Evolutionary conservation across 2,888 invertebrate genomes (phyloP).

Genomic region (Cyaniris semiargus): DNA sequence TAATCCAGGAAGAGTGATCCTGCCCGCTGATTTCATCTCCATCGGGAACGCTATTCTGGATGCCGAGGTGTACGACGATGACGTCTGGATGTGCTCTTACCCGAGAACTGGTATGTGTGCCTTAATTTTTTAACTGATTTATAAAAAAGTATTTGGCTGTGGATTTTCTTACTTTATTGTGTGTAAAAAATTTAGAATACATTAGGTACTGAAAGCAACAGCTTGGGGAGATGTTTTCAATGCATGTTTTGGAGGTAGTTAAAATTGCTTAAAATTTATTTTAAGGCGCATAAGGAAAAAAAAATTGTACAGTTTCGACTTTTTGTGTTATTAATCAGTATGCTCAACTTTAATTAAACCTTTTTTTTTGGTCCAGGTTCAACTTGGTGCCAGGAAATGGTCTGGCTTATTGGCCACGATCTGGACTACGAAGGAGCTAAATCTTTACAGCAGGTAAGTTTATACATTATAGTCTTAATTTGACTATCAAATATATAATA

Average conservation of each 20-base stretch:
- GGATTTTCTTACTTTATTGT: no score
- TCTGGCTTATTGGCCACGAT: conserved; percentile 92
- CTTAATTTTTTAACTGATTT: neutral
- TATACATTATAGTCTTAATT: no score
- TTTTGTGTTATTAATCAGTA: no score
- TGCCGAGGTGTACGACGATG: conserved; percentile 86
- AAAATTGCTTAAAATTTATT: no score
- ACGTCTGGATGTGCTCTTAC: conserved; percentile 93
- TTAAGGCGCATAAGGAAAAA: no score
- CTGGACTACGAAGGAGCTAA: conserved; percentile 88
- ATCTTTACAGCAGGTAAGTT: conserved; percentile 73
- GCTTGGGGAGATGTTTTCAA: no score
- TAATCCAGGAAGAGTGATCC: conserved; percentile 84
- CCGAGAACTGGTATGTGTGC: conserved; percentile 88
- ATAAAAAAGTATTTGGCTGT: neutral
- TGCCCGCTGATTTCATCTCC: conserved; percentile 85
- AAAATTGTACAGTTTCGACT: no score
- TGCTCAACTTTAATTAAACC: neutral
- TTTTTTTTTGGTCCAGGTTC: conserved; percentile 80
- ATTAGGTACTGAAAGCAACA: no score
- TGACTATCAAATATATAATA: no score
- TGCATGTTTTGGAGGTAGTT: no score
- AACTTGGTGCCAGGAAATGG: conserved; percentile 96
- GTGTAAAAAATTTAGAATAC: no score
- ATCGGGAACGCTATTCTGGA: conserved; percentile 86